Percentiles rank a stretch among this genome's conserved stretches.
phyloP scores from a whole-genome alignment of 2,113 vertebrate species.

The Dasyprocta punctata region DNA sequence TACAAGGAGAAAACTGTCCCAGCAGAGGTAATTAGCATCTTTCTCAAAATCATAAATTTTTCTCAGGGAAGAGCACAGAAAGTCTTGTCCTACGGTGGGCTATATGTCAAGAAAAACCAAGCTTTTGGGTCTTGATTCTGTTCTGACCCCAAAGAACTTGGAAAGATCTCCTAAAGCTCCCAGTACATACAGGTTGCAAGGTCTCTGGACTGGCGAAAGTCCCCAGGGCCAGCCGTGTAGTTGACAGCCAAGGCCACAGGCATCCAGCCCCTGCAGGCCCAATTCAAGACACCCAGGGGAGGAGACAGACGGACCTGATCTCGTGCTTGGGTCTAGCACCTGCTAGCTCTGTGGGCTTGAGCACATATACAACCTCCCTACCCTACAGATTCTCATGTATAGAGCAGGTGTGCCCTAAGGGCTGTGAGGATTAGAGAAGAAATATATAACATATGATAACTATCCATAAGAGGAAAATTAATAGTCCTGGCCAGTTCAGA shows the following conservation, averaged over 20 bases:
- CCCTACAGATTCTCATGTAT: neutral
- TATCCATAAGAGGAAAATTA: conserved; percentile 1
- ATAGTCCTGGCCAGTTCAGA: neutral
- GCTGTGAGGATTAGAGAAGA: neutral
- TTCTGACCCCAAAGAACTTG: conserved; percentile 3
- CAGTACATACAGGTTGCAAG: neutral
- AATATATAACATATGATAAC: neutral
- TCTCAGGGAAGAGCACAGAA: neutral
- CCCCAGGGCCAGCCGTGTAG: neutral
- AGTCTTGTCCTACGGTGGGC: conserved; percentile 22
- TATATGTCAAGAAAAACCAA: neutral
- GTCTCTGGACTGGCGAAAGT: neutral
- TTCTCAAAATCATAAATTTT: conserved; percentile 17
- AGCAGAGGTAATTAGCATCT: neutral
- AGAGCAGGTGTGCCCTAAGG: neutral
- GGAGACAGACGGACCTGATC: neutral
- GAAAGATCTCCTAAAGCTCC: neutral
- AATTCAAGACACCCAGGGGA: neutral
- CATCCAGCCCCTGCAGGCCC: neutral
- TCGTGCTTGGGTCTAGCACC: neutral
- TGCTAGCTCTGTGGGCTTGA: neutral
- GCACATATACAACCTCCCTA: neutral
- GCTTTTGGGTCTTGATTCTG: conserved; percentile 9
- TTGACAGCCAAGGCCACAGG: neutral
- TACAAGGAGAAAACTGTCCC: neutral